Conservation (phyloP, 2,888 invertebrate genomes). For the Drymonia ruficornis region DNA sequence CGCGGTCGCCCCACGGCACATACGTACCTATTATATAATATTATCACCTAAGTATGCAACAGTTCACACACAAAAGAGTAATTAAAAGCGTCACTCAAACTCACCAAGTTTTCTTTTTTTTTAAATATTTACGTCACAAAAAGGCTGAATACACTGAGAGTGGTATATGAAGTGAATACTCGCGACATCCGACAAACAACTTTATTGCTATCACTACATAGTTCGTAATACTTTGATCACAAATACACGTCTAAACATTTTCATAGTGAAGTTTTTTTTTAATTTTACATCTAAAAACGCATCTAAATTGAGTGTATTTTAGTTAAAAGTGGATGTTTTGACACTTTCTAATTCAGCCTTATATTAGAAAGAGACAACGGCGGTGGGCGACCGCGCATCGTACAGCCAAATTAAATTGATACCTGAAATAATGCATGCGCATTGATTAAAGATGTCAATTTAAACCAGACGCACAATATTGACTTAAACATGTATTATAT, state of each 20-base stretch:
- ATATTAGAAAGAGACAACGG: constrained; percentile 78
- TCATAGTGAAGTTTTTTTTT: constrained; percentile 35
- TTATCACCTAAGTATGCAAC: constrained; percentile 57
- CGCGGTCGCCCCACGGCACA: constrained; percentile 71
- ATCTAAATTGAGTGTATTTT: constrained; percentile 46
- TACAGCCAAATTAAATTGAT: constrained; percentile 15
- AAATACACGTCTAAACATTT: constrained; percentile 59
- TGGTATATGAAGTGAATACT: constrained; percentile 19
- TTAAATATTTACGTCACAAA: constrained; percentile 30
- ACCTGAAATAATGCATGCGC: constrained; percentile 21
- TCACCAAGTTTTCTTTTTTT: not conserved
- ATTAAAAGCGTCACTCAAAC: constrained; percentile 22
- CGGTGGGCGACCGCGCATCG: constrained; percentile 64
- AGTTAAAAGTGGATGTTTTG: constrained; percentile 48
- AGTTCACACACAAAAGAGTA: constrained; percentile 45
- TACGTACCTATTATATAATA: constrained; percentile 52
- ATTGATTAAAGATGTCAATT: constrained; percentile 12
- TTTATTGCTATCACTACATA: constrained; percentile 77
- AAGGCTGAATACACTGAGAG: constrained; percentile 38
- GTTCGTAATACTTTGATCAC: constrained; percentile 78
- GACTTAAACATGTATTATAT: constrained; percentile 40
- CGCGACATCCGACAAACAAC: constrained; percentile 51
- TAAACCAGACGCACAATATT: constrained; percentile 22
- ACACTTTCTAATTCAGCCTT: constrained; percentile 84
- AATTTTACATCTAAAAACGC: constrained; percentile 27